Percentiles rank a stretch among this genome's conserved stretches.
Evolutionary conservation across 2,888 invertebrate species (phyloP).

Genomic region (Hipparchia semele): DNA sequence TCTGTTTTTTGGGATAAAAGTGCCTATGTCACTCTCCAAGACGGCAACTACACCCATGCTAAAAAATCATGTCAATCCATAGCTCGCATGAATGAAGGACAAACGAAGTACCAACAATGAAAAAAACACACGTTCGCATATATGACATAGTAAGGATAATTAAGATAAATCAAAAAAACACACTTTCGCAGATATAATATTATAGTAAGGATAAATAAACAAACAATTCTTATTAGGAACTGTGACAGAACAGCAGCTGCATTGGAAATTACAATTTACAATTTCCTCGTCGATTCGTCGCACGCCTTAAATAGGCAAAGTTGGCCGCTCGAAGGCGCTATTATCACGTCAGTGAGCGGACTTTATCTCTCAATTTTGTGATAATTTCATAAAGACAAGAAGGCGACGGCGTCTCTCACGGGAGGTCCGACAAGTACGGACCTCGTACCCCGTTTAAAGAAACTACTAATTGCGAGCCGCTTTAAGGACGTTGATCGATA

Average conservation of each 20-base stretch:
- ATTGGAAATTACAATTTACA: slow-evolving; percentile 28
- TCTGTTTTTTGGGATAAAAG: no score
- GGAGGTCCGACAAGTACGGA: slow-evolving; percentile 59
- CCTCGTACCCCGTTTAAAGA: slow-evolving; percentile 47
- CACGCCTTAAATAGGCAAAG: slow-evolving; percentile 63
- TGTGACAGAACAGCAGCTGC: slow-evolving; percentile 6
- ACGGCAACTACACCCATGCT: no score
- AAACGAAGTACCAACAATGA: no score
- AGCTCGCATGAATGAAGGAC: no score
- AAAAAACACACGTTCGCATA: no score
- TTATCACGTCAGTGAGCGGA: slow-evolving; percentile 69
- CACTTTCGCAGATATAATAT: no score
- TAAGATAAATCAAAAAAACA: no score
- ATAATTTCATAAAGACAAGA: slow-evolving; percentile 71
- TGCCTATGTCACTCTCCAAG: no score
- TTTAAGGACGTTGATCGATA: slow-evolving; percentile 75
- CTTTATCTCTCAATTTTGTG: slow-evolving; percentile 77
- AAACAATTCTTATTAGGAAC: slow-evolving; percentile 23
- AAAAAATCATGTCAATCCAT: no score
- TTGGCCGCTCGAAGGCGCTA: slow-evolving; percentile 55
- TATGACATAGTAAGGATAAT: no score
- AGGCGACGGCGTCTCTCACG: slow-evolving; percentile 58
- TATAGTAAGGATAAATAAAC: slow-evolving; percentile 12
- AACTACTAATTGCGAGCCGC: slow-evolving; percentile 73
- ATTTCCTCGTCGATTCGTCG: slow-evolving; percentile 48